Evolutionary conservation across 2,797 vertebrate species (phyloP).

Genomic region (Lophotriccus pileatus): DNA sequence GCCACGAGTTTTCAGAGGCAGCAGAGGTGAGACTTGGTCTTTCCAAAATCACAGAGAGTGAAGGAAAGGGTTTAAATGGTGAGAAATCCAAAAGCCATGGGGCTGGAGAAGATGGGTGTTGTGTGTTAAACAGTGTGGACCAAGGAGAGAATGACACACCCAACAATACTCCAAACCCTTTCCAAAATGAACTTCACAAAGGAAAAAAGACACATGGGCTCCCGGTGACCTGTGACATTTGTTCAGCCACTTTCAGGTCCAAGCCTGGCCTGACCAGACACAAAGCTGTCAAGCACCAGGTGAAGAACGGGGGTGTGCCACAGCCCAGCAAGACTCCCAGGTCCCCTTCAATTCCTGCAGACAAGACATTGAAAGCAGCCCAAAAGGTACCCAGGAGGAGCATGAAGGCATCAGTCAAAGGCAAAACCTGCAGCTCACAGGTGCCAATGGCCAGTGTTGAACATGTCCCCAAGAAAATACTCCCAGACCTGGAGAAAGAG

Average conservation of each 20-base stretch:
- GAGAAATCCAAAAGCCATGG: neutral
- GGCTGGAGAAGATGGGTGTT: neutral
- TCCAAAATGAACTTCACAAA: slow-evolving; percentile 68
- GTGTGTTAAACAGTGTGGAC: neutral
- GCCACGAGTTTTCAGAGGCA: neutral
- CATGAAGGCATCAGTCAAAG: neutral
- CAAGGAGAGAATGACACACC: neutral
- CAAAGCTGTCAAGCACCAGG: slow-evolving; percentile 90
- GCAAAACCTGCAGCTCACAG: neutral
- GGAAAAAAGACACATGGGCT: neutral
- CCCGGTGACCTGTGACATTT: slow-evolving; percentile 84
- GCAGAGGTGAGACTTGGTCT: neutral
- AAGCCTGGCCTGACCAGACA: slow-evolving; percentile 91
- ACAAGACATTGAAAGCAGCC: neutral
- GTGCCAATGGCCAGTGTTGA: fast-evolving
- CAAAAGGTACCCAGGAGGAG: slow-evolving; percentile 37
- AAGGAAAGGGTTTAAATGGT: neutral
- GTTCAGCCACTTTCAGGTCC: slow-evolving; percentile 87
- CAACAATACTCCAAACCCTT: neutral
- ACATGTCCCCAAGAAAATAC: neutral
- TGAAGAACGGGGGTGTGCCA: slow-evolving; percentile 58
- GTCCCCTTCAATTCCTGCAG: neutral
- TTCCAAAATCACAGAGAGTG: neutral
- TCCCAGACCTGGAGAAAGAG: neutral
- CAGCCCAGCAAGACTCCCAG: neutral